Evolutionary conservation across 2,888 invertebrate genomes (phyloP).

Genomic region (Anthrax anthrax): DNA sequence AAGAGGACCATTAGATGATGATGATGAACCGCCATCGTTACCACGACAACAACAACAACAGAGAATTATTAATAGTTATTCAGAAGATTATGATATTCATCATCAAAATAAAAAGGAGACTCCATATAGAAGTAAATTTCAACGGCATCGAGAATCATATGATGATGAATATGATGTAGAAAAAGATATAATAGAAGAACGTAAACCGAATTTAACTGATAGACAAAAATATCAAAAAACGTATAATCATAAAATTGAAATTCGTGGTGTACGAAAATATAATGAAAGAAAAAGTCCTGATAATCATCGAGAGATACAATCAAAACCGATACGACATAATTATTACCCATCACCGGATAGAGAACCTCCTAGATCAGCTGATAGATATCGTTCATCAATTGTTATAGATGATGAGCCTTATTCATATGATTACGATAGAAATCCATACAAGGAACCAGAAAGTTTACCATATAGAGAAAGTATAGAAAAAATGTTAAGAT

Average conservation of each 20-base stretch:
- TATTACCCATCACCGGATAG: no score
- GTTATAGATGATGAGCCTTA: slow-evolving; percentile 8
- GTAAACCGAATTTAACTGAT: slow-evolving; percentile 32
- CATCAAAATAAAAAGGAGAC: slow-evolving; percentile 1
- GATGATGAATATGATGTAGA: slow-evolving; percentile 23
- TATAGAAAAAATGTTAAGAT: slow-evolving; percentile 35
- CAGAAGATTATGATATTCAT: not conserved
- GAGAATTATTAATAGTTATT: no score
- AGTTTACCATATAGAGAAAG: slow-evolving; percentile 34
- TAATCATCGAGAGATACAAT: not conserved
- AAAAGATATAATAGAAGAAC: slow-evolving; percentile 13
- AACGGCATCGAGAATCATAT: slow-evolving; percentile 20
- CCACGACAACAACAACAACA: no score
- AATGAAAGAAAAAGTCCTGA: not conserved
- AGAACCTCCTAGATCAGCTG: not conserved
- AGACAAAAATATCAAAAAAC: slow-evolving; percentile 32
- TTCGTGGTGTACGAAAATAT: not conserved
- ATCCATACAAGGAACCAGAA: slow-evolving; percentile 33
- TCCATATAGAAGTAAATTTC: slow-evolving; percentile 1
- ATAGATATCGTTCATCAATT: slow-evolving; percentile 1
- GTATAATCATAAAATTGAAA: slow-evolving; percentile 21
- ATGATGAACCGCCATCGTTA: not conserved
- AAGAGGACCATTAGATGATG: slow-evolving; percentile 13
- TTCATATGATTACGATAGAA: slow-evolving; percentile 26
- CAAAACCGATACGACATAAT: no score